phyloP scores from a whole-genome alignment of 2,888 invertebrate species.

The Lottia scabra region DNA sequence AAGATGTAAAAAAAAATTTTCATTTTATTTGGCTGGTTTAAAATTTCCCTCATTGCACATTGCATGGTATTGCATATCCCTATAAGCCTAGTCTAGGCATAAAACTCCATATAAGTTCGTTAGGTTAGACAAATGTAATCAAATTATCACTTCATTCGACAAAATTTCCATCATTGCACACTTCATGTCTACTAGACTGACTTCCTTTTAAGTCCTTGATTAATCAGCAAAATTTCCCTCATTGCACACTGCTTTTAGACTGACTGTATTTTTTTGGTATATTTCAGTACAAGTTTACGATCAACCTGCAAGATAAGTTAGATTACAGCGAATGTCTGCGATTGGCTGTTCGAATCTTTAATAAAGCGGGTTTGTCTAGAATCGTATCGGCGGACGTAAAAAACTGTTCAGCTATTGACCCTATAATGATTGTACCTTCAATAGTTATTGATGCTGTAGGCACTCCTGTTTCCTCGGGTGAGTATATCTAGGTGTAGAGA shows the following conservation, averaged over 20 bases:
- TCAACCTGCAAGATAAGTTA: conserved; percentile 15
- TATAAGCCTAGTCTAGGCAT: no score
- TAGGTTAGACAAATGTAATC: no score
- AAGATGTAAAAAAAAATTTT: no score
- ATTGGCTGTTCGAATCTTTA: conserved; percentile 33
- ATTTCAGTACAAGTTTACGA: not conserved
- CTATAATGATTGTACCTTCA: conserved; percentile 29
- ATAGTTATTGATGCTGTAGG: conserved; percentile 38
- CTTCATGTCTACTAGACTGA: not conserved
- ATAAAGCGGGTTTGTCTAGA: conserved; percentile 32
- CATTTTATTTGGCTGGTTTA: no score
- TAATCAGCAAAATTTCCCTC: conserved; percentile 30
- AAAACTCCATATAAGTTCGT: no score
- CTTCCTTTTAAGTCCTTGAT: no score
- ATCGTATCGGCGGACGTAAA: conserved; percentile 26
- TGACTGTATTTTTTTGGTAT: not conserved
- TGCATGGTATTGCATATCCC: no score
- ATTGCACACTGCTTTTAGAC: conserved; percentile 10
- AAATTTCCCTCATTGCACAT: no score
- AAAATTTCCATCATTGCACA: conserved; percentile 18
- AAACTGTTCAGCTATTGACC: conserved; percentile 36
- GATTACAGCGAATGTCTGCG: conserved; percentile 33
- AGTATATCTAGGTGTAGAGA: no score
- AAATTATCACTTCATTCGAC: no score
- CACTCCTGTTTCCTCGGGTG: not conserved